phyloP scores from a whole-genome alignment of 2,888 invertebrate species.

The Parascotia fuliginaria region DNA sequence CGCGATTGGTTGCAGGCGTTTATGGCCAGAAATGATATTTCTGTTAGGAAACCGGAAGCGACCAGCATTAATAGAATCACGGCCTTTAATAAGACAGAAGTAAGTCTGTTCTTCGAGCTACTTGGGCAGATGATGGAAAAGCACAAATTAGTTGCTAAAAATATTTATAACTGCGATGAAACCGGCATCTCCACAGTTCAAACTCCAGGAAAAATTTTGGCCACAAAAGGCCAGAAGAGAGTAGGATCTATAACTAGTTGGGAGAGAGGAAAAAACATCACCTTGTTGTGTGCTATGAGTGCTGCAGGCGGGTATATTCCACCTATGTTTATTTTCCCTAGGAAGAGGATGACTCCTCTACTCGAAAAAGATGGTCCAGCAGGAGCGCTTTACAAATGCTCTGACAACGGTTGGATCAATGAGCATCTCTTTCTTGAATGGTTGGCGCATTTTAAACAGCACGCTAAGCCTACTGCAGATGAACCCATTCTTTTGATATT shows the following conservation, averaged over 20 bases:
- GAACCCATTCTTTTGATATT: constrained; percentile 3
- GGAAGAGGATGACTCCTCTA: constrained; percentile 53
- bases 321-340: constrained; percentile 5
- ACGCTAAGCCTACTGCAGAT: constrained; percentile 6
- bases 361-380: constrained; percentile 58
- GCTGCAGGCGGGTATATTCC: constrained; percentile 18
- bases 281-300: constrained; percentile 17
- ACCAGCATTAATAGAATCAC: constrained; percentile 43
- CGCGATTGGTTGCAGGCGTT: constrained; percentile 39
- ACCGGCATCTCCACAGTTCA: constrained; percentile 58
- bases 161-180: constrained; percentile 36
- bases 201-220: constrained; percentile 51
- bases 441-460: constrained; percentile 26
- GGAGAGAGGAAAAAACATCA: constrained; percentile 12
- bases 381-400: constrained; percentile 46
- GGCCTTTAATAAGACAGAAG: constrained; percentile 48
- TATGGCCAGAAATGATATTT: constrained; percentile 24
- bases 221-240: constrained; percentile 44
- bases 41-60: constrained; percentile 43
- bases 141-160: constrained; percentile 2
- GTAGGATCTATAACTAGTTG: constrained; percentile 54
- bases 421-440: constrained; percentile 35
- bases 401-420: constrained; percentile 25
- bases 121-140: constrained; percentile 38
- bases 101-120: constrained; percentile 36